Conservation (phyloP, 2,888 invertebrate species). For the Yponomeuta malinellus region DNA sequence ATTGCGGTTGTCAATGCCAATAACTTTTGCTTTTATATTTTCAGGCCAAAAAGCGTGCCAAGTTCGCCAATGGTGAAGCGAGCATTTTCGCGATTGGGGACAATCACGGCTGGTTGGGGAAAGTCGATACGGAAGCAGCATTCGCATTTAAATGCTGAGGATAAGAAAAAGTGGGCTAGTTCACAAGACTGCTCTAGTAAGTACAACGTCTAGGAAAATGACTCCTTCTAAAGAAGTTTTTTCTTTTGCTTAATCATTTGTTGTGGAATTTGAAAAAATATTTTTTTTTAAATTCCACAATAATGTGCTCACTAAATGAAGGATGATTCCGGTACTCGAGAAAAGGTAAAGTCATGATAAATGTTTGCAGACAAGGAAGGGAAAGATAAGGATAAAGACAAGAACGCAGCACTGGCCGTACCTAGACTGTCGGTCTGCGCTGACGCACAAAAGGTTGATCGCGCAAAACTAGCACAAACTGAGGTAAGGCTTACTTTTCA, state of each 20-base stretch:
- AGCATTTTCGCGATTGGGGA: slow-evolving; percentile 92
- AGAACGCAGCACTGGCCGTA: slow-evolving; percentile 85
- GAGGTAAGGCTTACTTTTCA: slow-evolving; percentile 73
- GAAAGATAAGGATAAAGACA: slow-evolving; percentile 87
- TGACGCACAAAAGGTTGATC: slow-evolving; percentile 94
- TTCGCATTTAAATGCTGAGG: slow-evolving; percentile 87
- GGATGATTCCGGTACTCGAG: background rate
- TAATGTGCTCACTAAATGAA: no score
- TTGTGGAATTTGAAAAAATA: no score
- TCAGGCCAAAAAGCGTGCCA: slow-evolving; percentile 93
- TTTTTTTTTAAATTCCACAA: no score
- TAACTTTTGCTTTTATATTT: slow-evolving; percentile 24
- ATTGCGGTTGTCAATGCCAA: background rate
- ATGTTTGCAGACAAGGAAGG: slow-evolving; percentile 81
- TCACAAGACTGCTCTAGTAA: slow-evolving; percentile 95
- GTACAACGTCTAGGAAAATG: slow-evolving; percentile 27
- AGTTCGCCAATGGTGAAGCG: slow-evolving; percentile 96
- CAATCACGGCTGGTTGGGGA: slow-evolving; percentile 93
- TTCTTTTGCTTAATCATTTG: no score
- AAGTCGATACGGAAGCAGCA: slow-evolving; percentile 90
- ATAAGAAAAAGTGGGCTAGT: slow-evolving; percentile 94
- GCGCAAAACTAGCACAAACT: slow-evolving; percentile 93
- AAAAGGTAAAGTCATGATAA: background rate
- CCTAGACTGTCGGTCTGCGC: slow-evolving; percentile 94
- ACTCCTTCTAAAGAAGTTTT: no score